Conservation (phyloP, 92 coral and sea anemone species). For the Epizoanthus stellaris region DNA sequence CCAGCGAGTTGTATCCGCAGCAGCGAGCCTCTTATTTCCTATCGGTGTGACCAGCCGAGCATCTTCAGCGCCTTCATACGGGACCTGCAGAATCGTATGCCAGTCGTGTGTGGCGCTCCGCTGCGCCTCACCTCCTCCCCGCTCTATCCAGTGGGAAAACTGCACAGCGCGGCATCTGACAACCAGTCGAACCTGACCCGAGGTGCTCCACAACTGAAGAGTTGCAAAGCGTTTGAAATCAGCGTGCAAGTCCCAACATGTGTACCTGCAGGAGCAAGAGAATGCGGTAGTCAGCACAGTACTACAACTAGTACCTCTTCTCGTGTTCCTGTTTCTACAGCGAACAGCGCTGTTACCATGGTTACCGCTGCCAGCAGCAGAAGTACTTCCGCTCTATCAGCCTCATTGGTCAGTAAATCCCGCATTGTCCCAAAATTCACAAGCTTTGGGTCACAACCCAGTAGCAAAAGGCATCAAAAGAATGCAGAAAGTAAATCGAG, state of each 20-base stretch:
- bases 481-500: not conserved
- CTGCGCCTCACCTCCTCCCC: constrained; percentile 75
- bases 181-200: constrained; percentile 80
- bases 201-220: constrained; percentile 50
- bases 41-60: constrained; percentile 91
- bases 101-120: constrained; percentile 79
- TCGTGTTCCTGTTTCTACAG: not conserved
- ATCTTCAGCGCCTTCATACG: constrained; percentile 79
- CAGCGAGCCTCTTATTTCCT: constrained; percentile 67
- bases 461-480: not conserved
- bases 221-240: constrained; percentile 56
- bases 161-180: constrained; percentile 69
- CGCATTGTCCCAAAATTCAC: constrained; percentile 33
- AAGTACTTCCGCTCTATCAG: not conserved
- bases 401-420: not conserved
- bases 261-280: not conserved
- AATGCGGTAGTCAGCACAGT: not conserved
- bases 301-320: not conserved
- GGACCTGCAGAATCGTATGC: constrained; percentile 81
- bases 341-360: too few relatives aligned
- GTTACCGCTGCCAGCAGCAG: not conserved
- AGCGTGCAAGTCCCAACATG: not conserved
- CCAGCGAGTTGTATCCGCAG: constrained; percentile 91
- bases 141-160: constrained; percentile 70
- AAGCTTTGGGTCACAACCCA: constrained; percentile 8